Evolutionary conservation across 2,113 vertebrate genomes (phyloP).

Genomic region (Myocastor coypus): DNA sequence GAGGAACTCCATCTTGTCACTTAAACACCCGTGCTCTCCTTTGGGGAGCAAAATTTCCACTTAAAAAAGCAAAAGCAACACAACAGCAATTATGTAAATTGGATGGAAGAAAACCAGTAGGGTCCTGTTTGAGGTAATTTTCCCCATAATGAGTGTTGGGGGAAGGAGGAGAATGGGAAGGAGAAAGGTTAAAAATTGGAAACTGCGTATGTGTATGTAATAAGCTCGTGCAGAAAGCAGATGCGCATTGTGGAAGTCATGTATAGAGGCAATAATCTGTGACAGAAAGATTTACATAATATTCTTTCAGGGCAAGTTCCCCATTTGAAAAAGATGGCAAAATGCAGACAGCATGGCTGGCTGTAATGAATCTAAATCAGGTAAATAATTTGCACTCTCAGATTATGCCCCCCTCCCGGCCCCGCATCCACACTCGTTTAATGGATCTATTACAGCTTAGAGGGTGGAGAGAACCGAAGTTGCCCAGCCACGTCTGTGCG

Average conservation of each 20-base stretch:
- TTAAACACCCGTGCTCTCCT: slow-evolving; percentile 30
- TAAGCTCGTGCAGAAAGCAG: slow-evolving; percentile 70
- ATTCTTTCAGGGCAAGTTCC: slow-evolving; percentile 79
- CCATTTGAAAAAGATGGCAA: slow-evolving; percentile 72
- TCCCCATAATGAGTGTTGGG: slow-evolving; percentile 70
- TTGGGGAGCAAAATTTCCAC: slow-evolving; percentile 68
- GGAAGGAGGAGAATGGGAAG: slow-evolving; percentile 64
- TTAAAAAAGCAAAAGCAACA: slow-evolving; percentile 65
- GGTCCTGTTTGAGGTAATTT: slow-evolving; percentile 77
- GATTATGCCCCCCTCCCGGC: background rate
- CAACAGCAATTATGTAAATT: slow-evolving; percentile 80
- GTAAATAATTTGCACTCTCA: slow-evolving; percentile 72
- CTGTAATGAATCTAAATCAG: slow-evolving; percentile 79
- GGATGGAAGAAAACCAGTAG: slow-evolving; percentile 70
- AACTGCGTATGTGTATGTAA: slow-evolving; percentile 73
- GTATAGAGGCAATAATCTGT: slow-evolving; percentile 81
- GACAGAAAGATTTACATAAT: slow-evolving; percentile 84
- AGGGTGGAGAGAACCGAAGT: slow-evolving; percentile 53
- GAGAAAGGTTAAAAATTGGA: slow-evolving; percentile 75
- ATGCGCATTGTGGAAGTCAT: slow-evolving; percentile 67
- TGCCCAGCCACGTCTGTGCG: background rate
- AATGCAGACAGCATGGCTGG: slow-evolving; percentile 62
- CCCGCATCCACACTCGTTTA: slow-evolving; percentile 54
- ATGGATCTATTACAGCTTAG: slow-evolving; percentile 63
- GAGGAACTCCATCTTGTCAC: slow-evolving; percentile 46